Evolutionary conservation across 2,888 invertebrate species (phyloP).

Genomic region (Mythimna vitellina): DNA sequence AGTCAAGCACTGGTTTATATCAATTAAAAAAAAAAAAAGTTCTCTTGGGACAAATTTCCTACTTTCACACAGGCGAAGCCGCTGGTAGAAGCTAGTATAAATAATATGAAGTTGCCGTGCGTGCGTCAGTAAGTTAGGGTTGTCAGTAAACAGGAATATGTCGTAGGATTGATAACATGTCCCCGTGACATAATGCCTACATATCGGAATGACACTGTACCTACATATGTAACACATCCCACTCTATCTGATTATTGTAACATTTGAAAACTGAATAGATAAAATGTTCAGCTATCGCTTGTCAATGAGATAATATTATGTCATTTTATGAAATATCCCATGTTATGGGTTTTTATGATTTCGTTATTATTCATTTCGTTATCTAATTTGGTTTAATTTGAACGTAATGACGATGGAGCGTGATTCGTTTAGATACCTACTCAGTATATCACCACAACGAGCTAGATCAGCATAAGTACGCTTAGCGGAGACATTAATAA

Average conservation of each 20-base stretch:
- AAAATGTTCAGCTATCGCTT: slow-evolving; percentile 29
- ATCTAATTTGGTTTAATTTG: neutral
- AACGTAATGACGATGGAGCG: neutral
- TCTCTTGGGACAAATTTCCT: too few relatives aligned
- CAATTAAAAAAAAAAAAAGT: too few relatives aligned
- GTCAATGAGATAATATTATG: slow-evolving; percentile 37
- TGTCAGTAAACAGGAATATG: slow-evolving; percentile 34
- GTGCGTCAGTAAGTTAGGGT: slow-evolving; percentile 16
- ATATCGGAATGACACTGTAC: slow-evolving; percentile 18
- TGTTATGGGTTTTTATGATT: slow-evolving; percentile 15
- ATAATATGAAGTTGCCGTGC: neutral
- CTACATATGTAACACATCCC: slow-evolving; percentile 16
- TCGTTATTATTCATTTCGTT: neutral
- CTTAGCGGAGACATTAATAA: neutral
- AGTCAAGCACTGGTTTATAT: too few relatives aligned
- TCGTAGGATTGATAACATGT: slow-evolving; percentile 35
- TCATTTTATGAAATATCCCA: slow-evolving; percentile 11
- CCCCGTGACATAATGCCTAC: slow-evolving; percentile 39
- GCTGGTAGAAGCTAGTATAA: too few relatives aligned
- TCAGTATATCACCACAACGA: too few relatives aligned
- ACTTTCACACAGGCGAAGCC: too few relatives aligned
- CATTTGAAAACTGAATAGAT: slow-evolving; percentile 43
- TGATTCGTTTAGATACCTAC: neutral
- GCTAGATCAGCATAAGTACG: neutral
- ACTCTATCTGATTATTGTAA: slow-evolving; percentile 52